Conservation (phyloP, 2,888 invertebrate genomes). For the Yponomeuta cagnagella region DNA sequence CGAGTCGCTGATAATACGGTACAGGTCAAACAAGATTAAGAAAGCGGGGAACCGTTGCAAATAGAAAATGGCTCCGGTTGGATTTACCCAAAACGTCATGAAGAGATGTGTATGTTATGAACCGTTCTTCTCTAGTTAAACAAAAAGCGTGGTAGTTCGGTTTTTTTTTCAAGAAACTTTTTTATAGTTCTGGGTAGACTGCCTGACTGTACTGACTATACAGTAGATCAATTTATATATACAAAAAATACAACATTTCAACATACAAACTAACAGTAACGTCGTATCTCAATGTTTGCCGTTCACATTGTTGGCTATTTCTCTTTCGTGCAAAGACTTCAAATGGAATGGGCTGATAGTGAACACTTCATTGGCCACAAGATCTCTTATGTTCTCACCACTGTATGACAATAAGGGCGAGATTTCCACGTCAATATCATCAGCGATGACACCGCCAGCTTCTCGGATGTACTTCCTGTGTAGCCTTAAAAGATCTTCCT, state of each 20-base stretch:
- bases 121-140: too few relatives aligned
- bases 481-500: slow-evolving; percentile 83
- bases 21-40: too few relatives aligned
- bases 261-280: background rate
- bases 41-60: too few relatives aligned
- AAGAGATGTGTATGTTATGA: too few relatives aligned
- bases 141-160: too few relatives aligned
- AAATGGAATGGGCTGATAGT: slow-evolving; percentile 78
- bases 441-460: slow-evolving; percentile 86
- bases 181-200: background rate
- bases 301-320: slow-evolving; percentile 47
- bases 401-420: slow-evolving; percentile 93
- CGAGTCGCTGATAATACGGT: too few relatives aligned
- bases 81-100: too few relatives aligned
- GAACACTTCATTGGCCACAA: slow-evolving; percentile 81
- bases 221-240: slow-evolving; percentile 13
- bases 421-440: slow-evolving; percentile 87
- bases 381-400: slow-evolving; percentile 86
- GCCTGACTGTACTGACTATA: background rate
- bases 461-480: slow-evolving; percentile 87
- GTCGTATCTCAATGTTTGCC: slow-evolving; percentile 46
- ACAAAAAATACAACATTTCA: slow-evolving; percentile 2
- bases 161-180: too few relatives aligned
- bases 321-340: slow-evolving; percentile 56
- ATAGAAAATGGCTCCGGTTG: too few relatives aligned